A percentile compares a stretch with the other conserved stretches of the same genome.
phyloP scores from a whole-genome alignment of 2,888 invertebrate genomes.

The Tetragonisca angustula region DNA sequence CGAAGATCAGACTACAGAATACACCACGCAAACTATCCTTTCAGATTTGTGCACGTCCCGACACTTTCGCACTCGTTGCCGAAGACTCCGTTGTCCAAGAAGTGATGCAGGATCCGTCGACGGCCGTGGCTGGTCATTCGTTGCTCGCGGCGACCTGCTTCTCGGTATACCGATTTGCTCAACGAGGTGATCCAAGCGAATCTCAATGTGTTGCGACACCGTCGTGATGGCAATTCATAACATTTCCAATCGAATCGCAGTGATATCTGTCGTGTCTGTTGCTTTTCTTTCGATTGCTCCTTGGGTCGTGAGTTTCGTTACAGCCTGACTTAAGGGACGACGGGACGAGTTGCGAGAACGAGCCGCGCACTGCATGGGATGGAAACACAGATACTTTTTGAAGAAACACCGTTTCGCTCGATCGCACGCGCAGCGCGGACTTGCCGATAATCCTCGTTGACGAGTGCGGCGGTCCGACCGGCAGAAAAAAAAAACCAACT shows the following conservation, averaged over 20 bases:
- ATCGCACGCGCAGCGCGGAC: constrained; percentile 31
- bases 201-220: no score
- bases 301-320: constrained; percentile 20
- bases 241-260: no score
- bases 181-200: not conserved
- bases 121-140: constrained; percentile 3
- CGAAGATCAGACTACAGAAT: not conserved
- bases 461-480: constrained; percentile 41
- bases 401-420: constrained; percentile 33
- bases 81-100: not conserved
- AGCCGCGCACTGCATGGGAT: constrained; percentile 36
- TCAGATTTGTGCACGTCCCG: constrained; percentile 43
- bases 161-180: not conserved
- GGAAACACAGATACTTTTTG: constrained; percentile 21
- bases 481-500: constrained; percentile 44
- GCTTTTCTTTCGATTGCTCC: not conserved
- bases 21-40: constrained; percentile 53
- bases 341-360: constrained; percentile 14
- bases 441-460: constrained; percentile 48
- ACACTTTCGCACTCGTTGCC: constrained; percentile 53
- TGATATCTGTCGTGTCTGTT: not conserved
- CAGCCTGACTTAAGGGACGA: constrained; percentile 12
- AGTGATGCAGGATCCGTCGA: not conserved
- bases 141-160: constrained; percentile 11
- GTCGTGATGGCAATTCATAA: not conserved